Evolutionary conservation across 2,797 vertebrate genomes (phyloP).

Genomic region (Linurgus olivaceus): DNA sequence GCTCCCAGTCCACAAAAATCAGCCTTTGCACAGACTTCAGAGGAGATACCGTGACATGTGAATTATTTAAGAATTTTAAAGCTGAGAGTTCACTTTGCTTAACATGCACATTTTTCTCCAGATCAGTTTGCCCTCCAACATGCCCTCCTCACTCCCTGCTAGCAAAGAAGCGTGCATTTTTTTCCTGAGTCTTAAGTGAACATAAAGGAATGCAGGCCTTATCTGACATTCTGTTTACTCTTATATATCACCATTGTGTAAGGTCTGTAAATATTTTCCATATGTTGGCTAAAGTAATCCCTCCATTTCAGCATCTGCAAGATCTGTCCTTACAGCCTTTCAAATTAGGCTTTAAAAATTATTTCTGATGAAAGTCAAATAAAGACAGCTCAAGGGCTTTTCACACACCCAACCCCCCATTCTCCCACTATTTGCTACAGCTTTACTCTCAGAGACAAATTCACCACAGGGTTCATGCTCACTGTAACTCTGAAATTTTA

Average conservation of each 20-base stretch:
- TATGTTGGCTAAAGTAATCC: constrained; percentile 38
- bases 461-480: not conserved
- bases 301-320: not conserved
- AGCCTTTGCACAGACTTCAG: not conserved
- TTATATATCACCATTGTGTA: constrained; percentile 17
- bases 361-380: not conserved
- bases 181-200: not conserved
- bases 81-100: not conserved
- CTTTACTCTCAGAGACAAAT: not conserved
- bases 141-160: not conserved
- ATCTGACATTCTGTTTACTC: constrained; percentile 52
- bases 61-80: constrained; percentile 1
- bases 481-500: not conserved
- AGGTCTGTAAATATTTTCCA: constrained; percentile 43
- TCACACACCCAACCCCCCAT: not conserved
- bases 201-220: constrained; percentile 44
- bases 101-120: not conserved
- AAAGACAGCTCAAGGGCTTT: not conserved
- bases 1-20: not conserved
- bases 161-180: not conserved
- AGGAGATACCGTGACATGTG: not conserved
- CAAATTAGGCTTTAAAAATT: not conserved
- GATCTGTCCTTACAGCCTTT: not conserved
- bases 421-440: not conserved
- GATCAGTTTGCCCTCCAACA: not conserved